Conservation (phyloP, 2,797 vertebrate species). For the Thunnus albacares region DNA sequence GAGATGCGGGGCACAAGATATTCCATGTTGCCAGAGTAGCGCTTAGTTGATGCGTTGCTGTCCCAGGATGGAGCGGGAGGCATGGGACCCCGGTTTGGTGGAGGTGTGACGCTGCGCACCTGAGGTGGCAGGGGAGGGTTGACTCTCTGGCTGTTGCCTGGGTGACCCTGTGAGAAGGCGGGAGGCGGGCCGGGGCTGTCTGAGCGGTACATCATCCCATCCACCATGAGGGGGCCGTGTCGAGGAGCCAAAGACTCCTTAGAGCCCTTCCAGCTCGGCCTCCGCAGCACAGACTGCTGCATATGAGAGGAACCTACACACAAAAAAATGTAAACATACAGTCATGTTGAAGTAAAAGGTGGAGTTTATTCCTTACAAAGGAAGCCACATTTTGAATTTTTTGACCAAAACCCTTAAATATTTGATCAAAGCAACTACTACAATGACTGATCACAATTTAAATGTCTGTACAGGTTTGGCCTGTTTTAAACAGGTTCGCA, state of each 20-base stretch:
- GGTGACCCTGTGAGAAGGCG: constrained; percentile 90
- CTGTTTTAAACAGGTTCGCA: too few species aligned
- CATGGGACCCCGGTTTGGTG: constrained; percentile 89
- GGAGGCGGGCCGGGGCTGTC: constrained; percentile 91
- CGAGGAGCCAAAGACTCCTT: constrained; percentile 95
- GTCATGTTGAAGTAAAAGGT: background rate
- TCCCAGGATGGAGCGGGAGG: constrained; percentile 93
- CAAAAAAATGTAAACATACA: constrained; percentile 18
- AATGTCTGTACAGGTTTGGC: too few species aligned
- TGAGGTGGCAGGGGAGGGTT: constrained; percentile 94
- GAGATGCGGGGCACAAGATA: constrained; percentile 93
- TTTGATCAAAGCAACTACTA: too few species aligned
- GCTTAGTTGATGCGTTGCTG: constrained; percentile 91
- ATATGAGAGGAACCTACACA: constrained; percentile 84
- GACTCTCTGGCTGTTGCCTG: constrained; percentile 89
- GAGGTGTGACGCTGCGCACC: constrained; percentile 95
- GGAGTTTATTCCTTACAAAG: too few species aligned
- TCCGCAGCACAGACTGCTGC: constrained; percentile 92
- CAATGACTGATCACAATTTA: too few species aligned
- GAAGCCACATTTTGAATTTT: too few species aligned
- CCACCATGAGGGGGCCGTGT: constrained; percentile 89
- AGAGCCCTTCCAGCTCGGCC: constrained; percentile 97
- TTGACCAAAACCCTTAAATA: too few species aligned
- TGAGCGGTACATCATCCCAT: constrained; percentile 90
- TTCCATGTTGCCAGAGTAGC: constrained; percentile 96